These are phyloP conservation scores for Ichneumoninae sp. DNA, from an alignment of 2,888 invertebrate genomes.

Conservation along the genomic window DNA sequence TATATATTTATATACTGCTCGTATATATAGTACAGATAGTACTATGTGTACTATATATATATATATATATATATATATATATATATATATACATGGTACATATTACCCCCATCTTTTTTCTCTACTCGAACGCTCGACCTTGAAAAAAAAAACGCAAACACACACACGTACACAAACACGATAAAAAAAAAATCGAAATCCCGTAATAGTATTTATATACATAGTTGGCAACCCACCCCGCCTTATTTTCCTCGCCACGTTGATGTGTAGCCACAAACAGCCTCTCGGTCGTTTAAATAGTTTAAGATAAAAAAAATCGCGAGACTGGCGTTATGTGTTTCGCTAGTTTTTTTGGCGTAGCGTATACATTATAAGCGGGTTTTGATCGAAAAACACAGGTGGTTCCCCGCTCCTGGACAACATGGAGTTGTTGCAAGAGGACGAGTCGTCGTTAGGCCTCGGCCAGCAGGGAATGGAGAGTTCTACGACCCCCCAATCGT, in stretches of 20 bases:
- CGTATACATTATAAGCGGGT: conserved; percentile 38
- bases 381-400: conserved; percentile 79
- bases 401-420: conserved; percentile 83
- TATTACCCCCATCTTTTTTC: not conserved
- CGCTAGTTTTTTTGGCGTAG: conserved; percentile 17
- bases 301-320: not conserved
- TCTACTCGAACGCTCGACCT: conserved; percentile 21
- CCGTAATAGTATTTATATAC: conserved; percentile 15
- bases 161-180: conserved; percentile 21
- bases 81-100: not conserved
- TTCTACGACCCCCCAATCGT: conserved; percentile 82
- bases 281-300: conserved; percentile 42
- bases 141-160: conserved; percentile 21
- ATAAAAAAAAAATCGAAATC: not conserved
- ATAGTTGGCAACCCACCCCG: conserved; percentile 20
- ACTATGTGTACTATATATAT: too few species aligned
- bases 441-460: conserved; percentile 83
- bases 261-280: conserved; percentile 29
- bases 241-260: conserved; percentile 12
- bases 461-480: conserved; percentile 83
- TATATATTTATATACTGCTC: conserved; percentile 20
- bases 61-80: too few species aligned
- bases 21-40: too few species aligned
- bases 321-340: not conserved
- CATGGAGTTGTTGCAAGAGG: conserved; percentile 84